Evolutionary conservation across 2,888 invertebrate species (phyloP), one percentile per base, ranked within the genome.

Genomic region (Lycophotia porphyrea): DNA sequence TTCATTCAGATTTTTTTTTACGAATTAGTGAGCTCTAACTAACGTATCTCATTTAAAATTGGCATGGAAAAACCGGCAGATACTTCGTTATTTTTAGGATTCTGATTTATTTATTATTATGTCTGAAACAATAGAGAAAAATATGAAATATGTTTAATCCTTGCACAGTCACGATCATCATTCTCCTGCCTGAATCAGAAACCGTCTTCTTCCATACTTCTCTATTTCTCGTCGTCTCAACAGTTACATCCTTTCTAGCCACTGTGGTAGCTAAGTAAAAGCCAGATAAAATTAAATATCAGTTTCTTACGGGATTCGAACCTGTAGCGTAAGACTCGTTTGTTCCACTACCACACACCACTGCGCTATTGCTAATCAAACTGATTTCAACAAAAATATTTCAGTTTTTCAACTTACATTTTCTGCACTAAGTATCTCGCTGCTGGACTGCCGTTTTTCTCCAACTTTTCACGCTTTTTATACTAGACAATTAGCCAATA

Each of bases 81-180:
- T 8, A 39, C n/a, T 34, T 67, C 13, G 1, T 21, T 21, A 36
- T 36, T 61, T 52, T 78, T 78, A 1, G 36, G 24, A 8, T 47
- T 44, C 15, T 52, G 24, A 5, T 69, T 60, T 36, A 49, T 42
- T 49, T 27, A 13, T 8, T 21, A 8, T 18, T 44, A 27, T 61
- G 18, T 13, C 79, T 76, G 79, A 52, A 76, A 76, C 78, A 76
- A 76, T 31, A 49, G 24, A 69, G 34, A 76, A 68, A 60, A 61
- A 18, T 8, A 27, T 27, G 21, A 60, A 60, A 21, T 49, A 39
- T 47, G 5, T 27, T 31, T 31, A 64, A n/a, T 47, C 18, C 15
- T 60, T 52, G 47, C n/a, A 15, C 15, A 18, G 21, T 15, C 58
- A 27, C 27, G 5, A 58, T 8, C 18, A 4, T 58, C 18, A n/a